Percentiles rank a stretch among this genome's conserved stretches.
phyloP scores from a whole-genome alignment of 2,797 vertebrate genomes.

The Xenopus petersii region DNA sequence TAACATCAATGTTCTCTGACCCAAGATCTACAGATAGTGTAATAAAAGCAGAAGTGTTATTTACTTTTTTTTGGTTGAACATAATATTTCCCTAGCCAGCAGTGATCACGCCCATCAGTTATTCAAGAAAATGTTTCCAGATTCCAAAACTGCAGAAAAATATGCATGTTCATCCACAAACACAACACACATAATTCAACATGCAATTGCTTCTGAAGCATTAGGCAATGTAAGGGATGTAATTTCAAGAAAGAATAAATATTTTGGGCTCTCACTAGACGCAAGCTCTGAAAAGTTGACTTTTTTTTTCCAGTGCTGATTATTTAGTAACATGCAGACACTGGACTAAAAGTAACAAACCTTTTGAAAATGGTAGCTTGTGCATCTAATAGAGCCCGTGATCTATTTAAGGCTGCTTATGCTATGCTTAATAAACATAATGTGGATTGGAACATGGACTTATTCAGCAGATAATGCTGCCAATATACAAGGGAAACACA shows the following conservation, averaged over 20 bases:
- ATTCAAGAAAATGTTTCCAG: slow-evolving; percentile 9
- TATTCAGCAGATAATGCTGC: slow-evolving; percentile 9
- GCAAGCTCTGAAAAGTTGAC: not conserved
- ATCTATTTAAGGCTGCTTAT: too few relatives aligned
- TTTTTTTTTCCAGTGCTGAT: slow-evolving; percentile 6
- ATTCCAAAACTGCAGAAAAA: slow-evolving; percentile 12
- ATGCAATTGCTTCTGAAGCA: slow-evolving; percentile 9
- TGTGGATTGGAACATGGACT: not conserved
- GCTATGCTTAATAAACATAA: not conserved
- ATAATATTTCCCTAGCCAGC: too few relatives aligned
- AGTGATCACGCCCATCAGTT: too few relatives aligned
- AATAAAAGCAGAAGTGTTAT: too few relatives aligned
- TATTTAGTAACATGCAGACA: not conserved
- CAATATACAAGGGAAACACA: slow-evolving; percentile 3
- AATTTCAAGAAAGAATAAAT: not conserved
- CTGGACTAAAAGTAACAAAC: not conserved
- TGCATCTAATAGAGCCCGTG: not conserved
- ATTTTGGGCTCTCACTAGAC: slow-evolving; percentile 3
- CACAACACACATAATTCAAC: not conserved
- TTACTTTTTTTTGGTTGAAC: too few relatives aligned
- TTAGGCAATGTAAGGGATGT: not conserved
- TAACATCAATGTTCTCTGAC: too few relatives aligned
- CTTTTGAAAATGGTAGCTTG: slow-evolving; percentile 9
- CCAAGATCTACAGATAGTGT: too few relatives aligned
- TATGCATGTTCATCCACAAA: slow-evolving; percentile 7